phyloP scores from a whole-genome alignment of 2,113 vertebrate species.

The Sinocyclocheilus maitianheensis region DNA sequence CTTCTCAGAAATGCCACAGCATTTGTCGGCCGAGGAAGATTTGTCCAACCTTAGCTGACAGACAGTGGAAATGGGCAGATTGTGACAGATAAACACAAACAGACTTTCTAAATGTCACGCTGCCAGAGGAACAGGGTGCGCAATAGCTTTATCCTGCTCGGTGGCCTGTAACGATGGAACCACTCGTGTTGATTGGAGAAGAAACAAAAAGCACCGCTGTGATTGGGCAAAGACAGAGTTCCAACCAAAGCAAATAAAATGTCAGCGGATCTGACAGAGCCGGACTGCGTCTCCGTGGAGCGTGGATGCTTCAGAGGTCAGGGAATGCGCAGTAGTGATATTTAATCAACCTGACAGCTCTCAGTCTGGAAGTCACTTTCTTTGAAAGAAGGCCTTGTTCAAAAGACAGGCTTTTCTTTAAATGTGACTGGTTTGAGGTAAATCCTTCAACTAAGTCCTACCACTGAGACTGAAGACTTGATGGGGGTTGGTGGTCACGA shows the following conservation, averaged over 20 bases:
- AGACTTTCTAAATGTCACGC: constrained; percentile 55
- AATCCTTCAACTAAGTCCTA: not conserved
- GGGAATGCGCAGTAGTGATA: constrained; percentile 26
- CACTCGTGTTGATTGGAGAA: constrained; percentile 38
- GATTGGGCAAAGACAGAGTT: constrained; percentile 36
- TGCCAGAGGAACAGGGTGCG: constrained; percentile 39
- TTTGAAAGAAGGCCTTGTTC: constrained; percentile 13
- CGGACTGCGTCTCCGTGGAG: constrained; percentile 26
- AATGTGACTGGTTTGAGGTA: constrained; percentile 21
- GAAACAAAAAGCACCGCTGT: constrained; percentile 15
- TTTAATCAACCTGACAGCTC: constrained; percentile 52
- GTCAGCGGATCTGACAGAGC: constrained; percentile 42
- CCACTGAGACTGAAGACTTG: constrained; percentile 22
- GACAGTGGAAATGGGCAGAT: constrained; percentile 39
- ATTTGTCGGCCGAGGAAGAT: not conserved
- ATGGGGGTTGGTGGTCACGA: not conserved
- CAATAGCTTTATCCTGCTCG: constrained; percentile 40
- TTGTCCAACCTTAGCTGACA: not conserved
- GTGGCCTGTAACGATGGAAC: constrained; percentile 34
- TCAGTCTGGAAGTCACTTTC: not conserved
- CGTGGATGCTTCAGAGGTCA: constrained; percentile 48
- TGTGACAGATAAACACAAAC: constrained; percentile 55
- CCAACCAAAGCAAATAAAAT: constrained; percentile 9
- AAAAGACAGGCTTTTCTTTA: constrained; percentile 6
- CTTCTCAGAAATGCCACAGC: constrained; percentile 34